phyloP scores from a whole-genome alignment of 1,140 invertebrate species.

The Pomacea maculata region DNA sequence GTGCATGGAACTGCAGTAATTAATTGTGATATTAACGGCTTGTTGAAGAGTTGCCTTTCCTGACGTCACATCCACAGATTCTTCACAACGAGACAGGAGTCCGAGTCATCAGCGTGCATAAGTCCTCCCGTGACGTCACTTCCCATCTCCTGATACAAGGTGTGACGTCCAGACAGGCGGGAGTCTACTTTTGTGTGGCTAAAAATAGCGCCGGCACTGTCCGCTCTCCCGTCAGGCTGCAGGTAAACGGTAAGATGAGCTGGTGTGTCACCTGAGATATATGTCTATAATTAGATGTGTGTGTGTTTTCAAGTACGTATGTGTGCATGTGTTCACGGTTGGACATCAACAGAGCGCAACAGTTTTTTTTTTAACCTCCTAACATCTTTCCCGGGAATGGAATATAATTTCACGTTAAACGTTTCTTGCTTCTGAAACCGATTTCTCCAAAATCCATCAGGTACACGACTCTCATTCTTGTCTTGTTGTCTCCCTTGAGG shows the following conservation, averaged over 20 bases:
- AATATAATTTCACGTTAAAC: too few species aligned
- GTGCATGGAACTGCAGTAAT: neutral
- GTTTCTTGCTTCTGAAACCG: too few species aligned
- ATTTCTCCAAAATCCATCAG: too few species aligned
- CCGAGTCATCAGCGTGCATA: constrained; percentile 1
- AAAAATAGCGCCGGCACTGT: constrained; percentile 24
- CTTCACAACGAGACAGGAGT: constrained; percentile 10
- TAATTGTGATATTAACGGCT: neutral
- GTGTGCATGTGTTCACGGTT: too few species aligned
- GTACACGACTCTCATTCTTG: too few species aligned
- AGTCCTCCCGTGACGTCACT: constrained; percentile 21
- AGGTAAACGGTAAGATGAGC: constrained; percentile 24
- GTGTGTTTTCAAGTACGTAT: too few species aligned
- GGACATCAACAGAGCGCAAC: too few species aligned
- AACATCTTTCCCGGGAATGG: too few species aligned
- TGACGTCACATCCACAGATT: constrained; percentile 2
- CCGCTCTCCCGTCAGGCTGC: constrained; percentile 4
- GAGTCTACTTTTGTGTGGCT: constrained; percentile 26
- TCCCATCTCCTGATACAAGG: constrained; percentile 19
- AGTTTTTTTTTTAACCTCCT: too few species aligned
- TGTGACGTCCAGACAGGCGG: constrained; percentile 1
- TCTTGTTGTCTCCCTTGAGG: too few species aligned
- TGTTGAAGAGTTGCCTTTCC: neutral
- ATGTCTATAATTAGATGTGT: too few species aligned
- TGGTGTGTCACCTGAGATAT: neutral